Percentiles rank a stretch among this genome's conserved stretches.
These are phyloP conservation scores for Semnornis frantzii DNA, from an alignment of 2,113 vertebrate genomes.

Conservation along the genomic window DNA sequence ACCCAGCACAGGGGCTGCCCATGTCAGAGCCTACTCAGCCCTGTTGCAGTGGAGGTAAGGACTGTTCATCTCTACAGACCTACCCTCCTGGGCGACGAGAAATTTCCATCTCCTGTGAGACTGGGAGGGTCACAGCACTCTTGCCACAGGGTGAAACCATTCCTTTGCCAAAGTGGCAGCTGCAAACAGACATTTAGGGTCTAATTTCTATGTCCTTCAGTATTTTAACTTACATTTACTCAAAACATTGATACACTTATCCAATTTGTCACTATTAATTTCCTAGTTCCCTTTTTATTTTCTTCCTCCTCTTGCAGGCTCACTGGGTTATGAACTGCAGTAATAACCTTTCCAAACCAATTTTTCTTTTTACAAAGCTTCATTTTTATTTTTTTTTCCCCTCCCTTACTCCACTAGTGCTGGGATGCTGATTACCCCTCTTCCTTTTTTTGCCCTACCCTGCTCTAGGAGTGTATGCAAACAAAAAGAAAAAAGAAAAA, in stretches of 20 bases:
- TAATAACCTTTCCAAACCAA: slow-evolving; percentile 1
- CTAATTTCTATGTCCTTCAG: not conserved
- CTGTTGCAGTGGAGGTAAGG: accelerated
- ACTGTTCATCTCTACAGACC: not conserved
- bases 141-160: not conserved
- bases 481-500: not conserved
- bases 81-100: not conserved
- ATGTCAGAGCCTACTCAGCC: not conserved
- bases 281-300: slow-evolving; percentile 15
- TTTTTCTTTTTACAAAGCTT: slow-evolving; percentile 16
- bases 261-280: slow-evolving; percentile 41
- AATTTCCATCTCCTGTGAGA: not conserved
- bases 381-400: not conserved
- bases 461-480: slow-evolving; percentile 57
- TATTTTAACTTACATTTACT: slow-evolving; percentile 2
- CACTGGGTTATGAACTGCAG: slow-evolving; percentile 26
- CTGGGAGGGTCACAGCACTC: not conserved
- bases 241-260: not conserved
- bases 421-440: slow-evolving; percentile 6
- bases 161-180: not conserved
- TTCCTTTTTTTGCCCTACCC: slow-evolving; percentile 4
- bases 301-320: slow-evolving; percentile 5
- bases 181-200: not conserved
- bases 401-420: not conserved
- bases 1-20: not conserved